These are phyloP conservation scores for Perodicticus potto DNA, from an alignment of 2,797 vertebrate species.

Conservation along the genomic window DNA sequence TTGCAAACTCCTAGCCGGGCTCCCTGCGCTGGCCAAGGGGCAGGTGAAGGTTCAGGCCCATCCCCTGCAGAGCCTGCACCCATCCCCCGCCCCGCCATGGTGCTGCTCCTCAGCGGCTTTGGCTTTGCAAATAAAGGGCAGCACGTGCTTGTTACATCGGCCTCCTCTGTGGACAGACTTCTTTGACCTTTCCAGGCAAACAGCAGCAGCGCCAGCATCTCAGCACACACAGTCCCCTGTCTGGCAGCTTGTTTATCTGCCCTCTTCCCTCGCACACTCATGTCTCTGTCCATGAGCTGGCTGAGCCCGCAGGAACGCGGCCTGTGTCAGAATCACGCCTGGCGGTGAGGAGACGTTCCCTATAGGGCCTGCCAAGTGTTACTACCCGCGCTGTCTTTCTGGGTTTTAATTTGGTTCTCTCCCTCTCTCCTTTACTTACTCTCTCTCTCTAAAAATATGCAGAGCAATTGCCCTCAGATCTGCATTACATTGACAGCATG, in stretches of 20 bases:
- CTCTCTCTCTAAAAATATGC: neutral
- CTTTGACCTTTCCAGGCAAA: neutral
- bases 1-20: neutral
- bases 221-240: neutral
- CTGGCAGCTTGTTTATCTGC: too few species aligned
- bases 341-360: neutral
- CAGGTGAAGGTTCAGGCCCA: neutral
- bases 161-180: rapidly evolving
- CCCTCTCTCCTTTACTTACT: neutral
- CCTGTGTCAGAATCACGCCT: rapidly evolving
- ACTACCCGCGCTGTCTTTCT: neutral
- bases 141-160: rapidly evolving
- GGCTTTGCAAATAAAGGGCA: neutral
- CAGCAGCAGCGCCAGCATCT: neutral
- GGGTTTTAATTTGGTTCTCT: neutral
- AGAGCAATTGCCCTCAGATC: too few species aligned
- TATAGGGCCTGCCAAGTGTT: neutral
- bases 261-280: neutral
- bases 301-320: rapidly evolving
- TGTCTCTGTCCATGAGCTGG: rapidly evolving
- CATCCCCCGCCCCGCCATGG: rapidly evolving
- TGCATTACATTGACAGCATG: too few species aligned
- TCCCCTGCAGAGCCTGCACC: rapidly evolving
- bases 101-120: rapidly evolving
- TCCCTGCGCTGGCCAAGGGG: neutral